Evolutionary conservation across 2,113 vertebrate genomes (phyloP).

Genomic region (Tetrao urogallus): DNA sequence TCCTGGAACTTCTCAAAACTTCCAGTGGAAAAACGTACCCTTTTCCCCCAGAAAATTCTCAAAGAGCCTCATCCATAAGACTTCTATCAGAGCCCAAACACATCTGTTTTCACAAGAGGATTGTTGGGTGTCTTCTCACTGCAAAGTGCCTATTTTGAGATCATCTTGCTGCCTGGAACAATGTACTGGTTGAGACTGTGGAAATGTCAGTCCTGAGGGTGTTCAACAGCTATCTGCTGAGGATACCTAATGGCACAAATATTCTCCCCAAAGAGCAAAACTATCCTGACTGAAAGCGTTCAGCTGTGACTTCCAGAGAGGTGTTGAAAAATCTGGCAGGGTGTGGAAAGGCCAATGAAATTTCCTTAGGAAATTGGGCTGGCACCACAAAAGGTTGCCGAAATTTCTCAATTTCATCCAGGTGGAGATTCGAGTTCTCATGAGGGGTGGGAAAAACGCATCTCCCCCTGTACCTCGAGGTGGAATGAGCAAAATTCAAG

Average conservation of each 20-base stretch:
- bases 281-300: background rate
- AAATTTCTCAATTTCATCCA: slow-evolving; percentile 15
- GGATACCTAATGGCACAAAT: background rate
- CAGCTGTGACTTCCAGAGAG: slow-evolving; percentile 47
- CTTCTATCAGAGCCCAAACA: background rate
- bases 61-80: background rate
- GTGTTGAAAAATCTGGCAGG: slow-evolving; percentile 56
- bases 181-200: background rate
- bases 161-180: background rate
- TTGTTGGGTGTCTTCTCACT: background rate
- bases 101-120: background rate
- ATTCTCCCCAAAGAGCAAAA: background rate
- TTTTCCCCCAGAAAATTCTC: background rate
- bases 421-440: slow-evolving; percentile 26
- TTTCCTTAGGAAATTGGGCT: slow-evolving; percentile 18
- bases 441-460: background rate
- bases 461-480: background rate
- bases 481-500: slow-evolving; percentile 18
- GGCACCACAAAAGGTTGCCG: background rate
- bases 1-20: background rate
- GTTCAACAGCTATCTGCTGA: background rate
- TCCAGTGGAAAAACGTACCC: background rate
- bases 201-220: background rate
- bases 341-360: slow-evolving; percentile 31
- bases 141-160: background rate